phyloP scores from a whole-genome alignment of 37 sponge, comb jelly and placozoan species.

The Beroe forskalii region DNA sequence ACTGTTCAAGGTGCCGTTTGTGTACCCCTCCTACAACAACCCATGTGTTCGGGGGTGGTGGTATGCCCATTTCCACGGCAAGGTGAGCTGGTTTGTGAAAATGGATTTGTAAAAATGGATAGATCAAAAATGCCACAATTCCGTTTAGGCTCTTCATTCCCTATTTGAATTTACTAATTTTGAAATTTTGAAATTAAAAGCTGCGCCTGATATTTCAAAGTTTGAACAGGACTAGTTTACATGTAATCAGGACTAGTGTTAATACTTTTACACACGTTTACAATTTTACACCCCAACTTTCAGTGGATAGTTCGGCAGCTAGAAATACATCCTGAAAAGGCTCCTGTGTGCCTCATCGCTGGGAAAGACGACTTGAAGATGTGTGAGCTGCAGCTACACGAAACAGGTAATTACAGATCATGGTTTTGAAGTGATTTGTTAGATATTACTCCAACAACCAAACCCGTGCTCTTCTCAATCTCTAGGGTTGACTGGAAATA shows the following conservation, averaged over 20 bases:
- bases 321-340: constrained; percentile 86
- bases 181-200: too few relatives aligned
- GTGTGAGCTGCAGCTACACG: constrained; percentile 93
- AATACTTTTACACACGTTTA: too few relatives aligned
- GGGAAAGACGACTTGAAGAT: constrained; percentile 94
- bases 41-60: constrained; percentile 82
- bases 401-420: constrained; percentile 71
- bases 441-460: too few relatives aligned
- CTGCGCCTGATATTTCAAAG: too few relatives aligned
- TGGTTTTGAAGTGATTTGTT: not conserved
- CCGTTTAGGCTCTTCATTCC: too few relatives aligned
- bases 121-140: too few relatives aligned
- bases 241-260: too few relatives aligned
- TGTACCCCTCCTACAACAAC: constrained; percentile 71
- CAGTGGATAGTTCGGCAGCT: constrained; percentile 92
- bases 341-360: constrained; percentile 81
- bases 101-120: not conserved
- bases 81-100: constrained; percentile 46
- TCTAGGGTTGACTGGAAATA: too few relatives aligned
- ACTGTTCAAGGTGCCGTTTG: constrained; percentile 92
- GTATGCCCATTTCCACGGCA: constrained; percentile 97
- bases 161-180: too few relatives aligned
- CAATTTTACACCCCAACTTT: too few relatives aligned
- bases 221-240: too few relatives aligned
- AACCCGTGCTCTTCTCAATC: too few relatives aligned